Conservation (phyloP, 2,888 invertebrate species). For the Cryptops parisi region DNA sequence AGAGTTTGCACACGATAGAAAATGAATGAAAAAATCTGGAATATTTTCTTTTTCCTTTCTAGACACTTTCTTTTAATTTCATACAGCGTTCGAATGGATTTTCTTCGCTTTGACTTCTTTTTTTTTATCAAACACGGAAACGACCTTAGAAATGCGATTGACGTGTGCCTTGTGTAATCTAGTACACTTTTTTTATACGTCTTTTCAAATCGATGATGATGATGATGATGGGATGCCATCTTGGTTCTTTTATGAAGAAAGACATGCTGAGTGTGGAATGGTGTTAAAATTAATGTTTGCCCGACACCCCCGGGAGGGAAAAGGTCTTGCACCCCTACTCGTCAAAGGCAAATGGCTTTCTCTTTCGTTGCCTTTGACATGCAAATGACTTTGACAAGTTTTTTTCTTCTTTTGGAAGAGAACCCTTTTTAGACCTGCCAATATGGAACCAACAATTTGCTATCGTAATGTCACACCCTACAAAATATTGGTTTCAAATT, state of each 20-base stretch:
- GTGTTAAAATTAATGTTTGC: constrained; percentile 10
- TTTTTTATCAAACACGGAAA: too few relatives aligned
- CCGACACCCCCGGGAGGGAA: neutral
- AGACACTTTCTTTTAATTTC: neutral
- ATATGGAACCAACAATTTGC: neutral
- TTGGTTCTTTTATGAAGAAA: constrained; percentile 8
- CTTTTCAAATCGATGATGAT: neutral
- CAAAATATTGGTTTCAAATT: too few relatives aligned
- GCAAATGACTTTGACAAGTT: constrained; percentile 1
- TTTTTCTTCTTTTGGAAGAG: too few relatives aligned
- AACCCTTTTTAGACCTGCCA: too few relatives aligned
- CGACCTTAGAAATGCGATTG: too few relatives aligned
- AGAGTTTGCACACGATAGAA: too few relatives aligned
- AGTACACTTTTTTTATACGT: neutral
- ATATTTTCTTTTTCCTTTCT: neutral
- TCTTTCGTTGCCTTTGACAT: constrained; percentile 5
- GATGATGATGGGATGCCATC: neutral
- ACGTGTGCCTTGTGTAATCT: too few relatives aligned
- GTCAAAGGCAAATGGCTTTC: too few relatives aligned
- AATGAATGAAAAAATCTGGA: too few relatives aligned
- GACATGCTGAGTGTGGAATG: constrained; percentile 6
- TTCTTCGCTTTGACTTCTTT: too few relatives aligned
- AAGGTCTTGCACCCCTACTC: neutral
- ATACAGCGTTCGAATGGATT: too few relatives aligned
- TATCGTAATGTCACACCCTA: neutral